Evolutionary conservation across 2,113 vertebrate genomes (phyloP), one percentile per base, ranked within the genome.

Genomic region (Cairina moschata): DNA sequence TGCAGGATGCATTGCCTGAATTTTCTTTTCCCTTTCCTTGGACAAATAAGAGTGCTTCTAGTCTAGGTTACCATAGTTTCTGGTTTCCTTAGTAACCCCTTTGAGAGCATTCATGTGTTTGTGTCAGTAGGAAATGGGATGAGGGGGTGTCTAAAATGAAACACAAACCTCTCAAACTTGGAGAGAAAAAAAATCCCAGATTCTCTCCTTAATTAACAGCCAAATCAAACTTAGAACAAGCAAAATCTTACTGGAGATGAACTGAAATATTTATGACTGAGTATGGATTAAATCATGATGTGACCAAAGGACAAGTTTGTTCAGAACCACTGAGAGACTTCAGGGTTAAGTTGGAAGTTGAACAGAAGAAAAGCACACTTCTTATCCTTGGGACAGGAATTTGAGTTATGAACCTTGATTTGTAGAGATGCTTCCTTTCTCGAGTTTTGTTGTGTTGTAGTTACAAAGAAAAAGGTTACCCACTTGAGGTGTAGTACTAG

Each of bases 71-170:
- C 93, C 90, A 93, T 96, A 95, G 93, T 96, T 97, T 97, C 96
- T 68, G 78, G 97, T 97, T 97, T 96, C 97, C 97, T 91, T 97
- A 96, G 97, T 94, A 97, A 97, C 96, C 83, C 84, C 78, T 88
- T 62, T 77, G 85, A 91, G 67, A 95, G 55, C 55, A 66, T 77
- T 96, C 66, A 55, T 86, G 60, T 79, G 78, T 96, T 95, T 96
- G 60, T 96, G 63, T 88, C 77, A 82, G 66, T 56, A 86, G 36
- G 60, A 71, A 95, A 79, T 65, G 59, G 60, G 81, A 67, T 68
- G 78, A 83, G 67, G 13, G 52, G 54, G 54, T 29, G 22, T 83
- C 77, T 93, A 83, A 96, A 96, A 93, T n/a, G 66, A 22, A 72
- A 83, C 16, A 88, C 9, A 87, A 93, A 90, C 31, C 54, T 87